phyloP scores from a whole-genome alignment of 1,140 invertebrate genomes.

The Ceratina japonica region DNA sequence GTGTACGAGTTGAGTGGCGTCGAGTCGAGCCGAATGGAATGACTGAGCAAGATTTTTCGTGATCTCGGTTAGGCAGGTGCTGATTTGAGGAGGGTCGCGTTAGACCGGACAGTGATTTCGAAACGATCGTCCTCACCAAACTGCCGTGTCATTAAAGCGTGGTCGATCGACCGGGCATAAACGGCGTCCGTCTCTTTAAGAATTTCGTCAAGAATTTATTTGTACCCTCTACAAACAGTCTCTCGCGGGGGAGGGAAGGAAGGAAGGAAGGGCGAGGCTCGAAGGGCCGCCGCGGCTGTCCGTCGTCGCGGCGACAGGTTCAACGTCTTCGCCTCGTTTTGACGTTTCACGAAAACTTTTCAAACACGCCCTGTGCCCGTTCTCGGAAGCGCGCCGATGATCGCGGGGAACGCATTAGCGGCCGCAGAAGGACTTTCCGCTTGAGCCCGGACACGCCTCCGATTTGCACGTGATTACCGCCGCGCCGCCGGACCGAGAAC shows the following conservation, averaged over 20 bases:
- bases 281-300: no score
- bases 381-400: slow-evolving; percentile 55
- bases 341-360: slow-evolving; percentile 48
- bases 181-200: no score
- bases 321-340: neutral
- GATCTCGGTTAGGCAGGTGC: slow-evolving; percentile 68
- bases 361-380: slow-evolving; percentile 37
- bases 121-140: slow-evolving; percentile 41
- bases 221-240: neutral
- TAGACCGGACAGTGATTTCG: slow-evolving; percentile 45
- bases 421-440: slow-evolving; percentile 43
- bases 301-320: no score
- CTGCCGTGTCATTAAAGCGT: slow-evolving; percentile 56
- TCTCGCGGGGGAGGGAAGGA: no score
- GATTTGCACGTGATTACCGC: slow-evolving; percentile 62
- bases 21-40: slow-evolving; percentile 40
- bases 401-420: slow-evolving; percentile 45
- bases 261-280: no score
- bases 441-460: slow-evolving; percentile 55
- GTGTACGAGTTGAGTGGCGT: no score
- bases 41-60: slow-evolving; percentile 65
- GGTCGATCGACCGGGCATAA: no score
- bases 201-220: neutral
- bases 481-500: slow-evolving; percentile 13
- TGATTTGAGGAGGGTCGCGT: slow-evolving; percentile 71